Base-by-base conservation (phyloP, 2,113 vertebrate genomes). In the Eulacestoma nigropectus region DNA sequence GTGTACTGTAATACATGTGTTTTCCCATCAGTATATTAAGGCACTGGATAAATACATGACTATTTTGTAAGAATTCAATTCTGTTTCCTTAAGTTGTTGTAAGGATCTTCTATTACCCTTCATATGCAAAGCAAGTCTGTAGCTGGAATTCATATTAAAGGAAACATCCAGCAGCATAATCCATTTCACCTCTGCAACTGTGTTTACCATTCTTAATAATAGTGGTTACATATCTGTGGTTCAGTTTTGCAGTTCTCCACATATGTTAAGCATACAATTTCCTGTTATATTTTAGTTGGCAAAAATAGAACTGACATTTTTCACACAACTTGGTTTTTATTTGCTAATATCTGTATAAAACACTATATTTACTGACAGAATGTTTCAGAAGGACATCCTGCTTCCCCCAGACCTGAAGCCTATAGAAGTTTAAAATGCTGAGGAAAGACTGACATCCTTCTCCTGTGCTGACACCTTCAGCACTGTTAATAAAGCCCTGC, bases 181-280 rank as follows among this genome's bases (percentile, higher is more conserved):
- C 80, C 7, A 0, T 92, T 95, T 96, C 76, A 86, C 68, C 69
- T 92, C 91, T 21, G 1, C 56, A 79, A 62, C 44, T 37, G 3
- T 84, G 78, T 90, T 93, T 94, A 70, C 85, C 18, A 23, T 89
- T 90, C 53, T 84, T 89, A 87, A 64, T 88, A 94, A 86, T 1
- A 86, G 49, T 64, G 65, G 83, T 84, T 93, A 77, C 64, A 16
- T 78, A 89, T 78, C 82, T 64, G 56, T 79, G 57, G 57, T 84
- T 94, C 44, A 46, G 44, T 81, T 95, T 90, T 92, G 79, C 83
- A 78, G 60, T 60, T 89, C 65, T 52, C 65, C 86, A 73, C 81
- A 84, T 97, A 85, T 92, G 90, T 90, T 96, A 84, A 87, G 60
- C 59, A 88, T 90, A 80, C 88, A 89, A 90, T 92, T 93, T 96